Evolutionary conservation across 2,888 invertebrate species (phyloP).

Genomic region (Xestia sexstrigata): DNA sequence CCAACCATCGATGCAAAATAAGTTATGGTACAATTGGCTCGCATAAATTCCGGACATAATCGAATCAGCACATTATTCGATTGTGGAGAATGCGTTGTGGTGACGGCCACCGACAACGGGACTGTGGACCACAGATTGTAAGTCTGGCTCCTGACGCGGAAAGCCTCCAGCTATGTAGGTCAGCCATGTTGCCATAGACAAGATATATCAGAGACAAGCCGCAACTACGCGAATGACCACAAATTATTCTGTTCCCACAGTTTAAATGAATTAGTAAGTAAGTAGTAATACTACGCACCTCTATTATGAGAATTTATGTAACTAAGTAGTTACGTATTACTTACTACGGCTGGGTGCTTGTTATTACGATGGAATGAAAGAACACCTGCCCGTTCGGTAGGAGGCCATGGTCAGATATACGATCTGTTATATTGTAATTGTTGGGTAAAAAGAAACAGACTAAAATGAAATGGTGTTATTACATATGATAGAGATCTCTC

Average conservation of each 20-base stretch:
- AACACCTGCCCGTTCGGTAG: slow-evolving; percentile 33
- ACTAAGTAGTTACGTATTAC: slow-evolving; percentile 56
- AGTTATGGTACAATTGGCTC: slow-evolving; percentile 8
- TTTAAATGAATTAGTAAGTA: slow-evolving; percentile 68
- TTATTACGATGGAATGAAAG: slow-evolving; percentile 34
- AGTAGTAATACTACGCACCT: slow-evolving; percentile 52
- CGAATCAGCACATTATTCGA: slow-evolving; percentile 35
- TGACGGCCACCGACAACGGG: slow-evolving; percentile 16
- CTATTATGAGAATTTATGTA: slow-evolving; percentile 58
- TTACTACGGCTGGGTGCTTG: slow-evolving; percentile 20
- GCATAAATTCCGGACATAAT: slow-evolving; percentile 37
- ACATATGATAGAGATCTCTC: slow-evolving; percentile 11
- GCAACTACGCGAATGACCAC: slow-evolving; percentile 63
- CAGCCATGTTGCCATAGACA: slow-evolving; percentile 52
- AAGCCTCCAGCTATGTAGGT: slow-evolving; percentile 62
- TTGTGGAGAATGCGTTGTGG: slow-evolving; percentile 46
- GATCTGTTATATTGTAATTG: slow-evolving; percentile 4
- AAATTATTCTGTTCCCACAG: slow-evolving; percentile 69
- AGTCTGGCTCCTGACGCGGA: slow-evolving; percentile 53
- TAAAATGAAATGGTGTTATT: slow-evolving; percentile 19
- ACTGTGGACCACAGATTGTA: slow-evolving; percentile 24
- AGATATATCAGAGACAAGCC: slow-evolving; percentile 53
- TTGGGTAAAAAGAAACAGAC: slow-evolving; percentile 8
- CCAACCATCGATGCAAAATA: slow-evolving; percentile 25
- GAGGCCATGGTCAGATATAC: slow-evolving; percentile 52